These are phyloP conservation scores for Coracias cyanogaster DNA, from an alignment of 2,797 vertebrate genomes.

Conservation along the genomic window DNA sequence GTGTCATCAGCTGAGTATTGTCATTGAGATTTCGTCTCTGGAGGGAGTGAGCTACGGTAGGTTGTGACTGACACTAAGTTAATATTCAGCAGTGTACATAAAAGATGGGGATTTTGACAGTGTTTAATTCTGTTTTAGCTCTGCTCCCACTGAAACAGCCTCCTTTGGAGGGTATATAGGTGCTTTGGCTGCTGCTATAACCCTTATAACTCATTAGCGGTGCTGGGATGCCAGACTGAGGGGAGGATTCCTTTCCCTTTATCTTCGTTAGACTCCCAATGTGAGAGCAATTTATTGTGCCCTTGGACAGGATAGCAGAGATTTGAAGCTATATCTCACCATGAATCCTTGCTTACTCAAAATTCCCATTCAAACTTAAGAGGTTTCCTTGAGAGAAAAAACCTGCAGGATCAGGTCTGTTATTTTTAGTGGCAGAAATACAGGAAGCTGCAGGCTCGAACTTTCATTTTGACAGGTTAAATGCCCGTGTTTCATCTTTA, in stretches of 20 bases:
- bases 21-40: conserved; percentile 2
- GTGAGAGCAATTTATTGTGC: conserved; percentile 37
- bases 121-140: conserved; percentile 5
- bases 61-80: background rate
- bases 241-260: conserved; percentile 59
- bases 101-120: background rate
- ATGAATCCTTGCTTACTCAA: background rate
- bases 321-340: background rate
- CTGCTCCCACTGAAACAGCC: background rate
- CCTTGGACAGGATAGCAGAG: conserved; percentile 27
- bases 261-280: conserved; percentile 3
- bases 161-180: background rate
- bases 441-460: background rate
- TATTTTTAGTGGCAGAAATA: background rate
- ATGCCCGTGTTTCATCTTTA: background rate
- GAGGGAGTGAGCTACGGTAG: background rate
- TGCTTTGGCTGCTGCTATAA: conserved; percentile 18
- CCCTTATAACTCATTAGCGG: conserved; percentile 26
- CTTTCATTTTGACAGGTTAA: background rate
- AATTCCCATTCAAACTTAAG: background rate
- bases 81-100: background rate
- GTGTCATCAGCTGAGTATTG: background rate
- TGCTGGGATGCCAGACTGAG: conserved; percentile 39
- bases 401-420: background rate
- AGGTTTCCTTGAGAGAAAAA: background rate